A percentile compares a stretch with the other conserved stretches of the same genome.
Conservation (phyloP, 1,140 invertebrate species). For the Coenobita brevimanus region DNA sequence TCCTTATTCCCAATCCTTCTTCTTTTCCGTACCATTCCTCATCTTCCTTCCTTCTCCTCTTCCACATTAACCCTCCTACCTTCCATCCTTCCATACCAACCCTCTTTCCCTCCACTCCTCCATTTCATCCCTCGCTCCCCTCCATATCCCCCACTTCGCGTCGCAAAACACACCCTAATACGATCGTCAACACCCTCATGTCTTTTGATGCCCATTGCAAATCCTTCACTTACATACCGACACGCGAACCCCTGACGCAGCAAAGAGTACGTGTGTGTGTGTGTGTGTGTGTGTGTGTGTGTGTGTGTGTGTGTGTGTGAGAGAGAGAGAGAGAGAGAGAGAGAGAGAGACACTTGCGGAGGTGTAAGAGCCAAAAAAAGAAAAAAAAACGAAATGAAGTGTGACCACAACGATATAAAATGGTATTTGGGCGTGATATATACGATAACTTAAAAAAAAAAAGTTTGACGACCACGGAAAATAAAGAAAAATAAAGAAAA, state of each 20-base stretch:
- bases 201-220: neutral
- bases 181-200: neutral
- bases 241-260: no score
- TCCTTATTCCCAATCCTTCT: neutral
- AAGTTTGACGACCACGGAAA: no score
- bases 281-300: conserved; percentile 51
- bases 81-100: neutral
- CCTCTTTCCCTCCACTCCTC: neutral
- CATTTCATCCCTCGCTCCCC: neutral
- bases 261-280: neutral
- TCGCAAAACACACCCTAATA: neutral
- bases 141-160: neutral
- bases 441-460: no score
- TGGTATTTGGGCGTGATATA: no score
- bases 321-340: neutral
- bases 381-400: neutral
- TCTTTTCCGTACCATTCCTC: neutral
- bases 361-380: neutral
- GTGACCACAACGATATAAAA: no score
- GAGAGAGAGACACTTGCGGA: neutral
- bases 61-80: neutral
- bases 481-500: no score
- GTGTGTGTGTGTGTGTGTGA: neutral
- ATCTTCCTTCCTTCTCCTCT: neutral
- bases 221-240: no score